These are phyloP conservation scores for Melanotaenia boesemani DNA, from an alignment of 2,797 vertebrate species.

Conservation along the genomic window DNA sequence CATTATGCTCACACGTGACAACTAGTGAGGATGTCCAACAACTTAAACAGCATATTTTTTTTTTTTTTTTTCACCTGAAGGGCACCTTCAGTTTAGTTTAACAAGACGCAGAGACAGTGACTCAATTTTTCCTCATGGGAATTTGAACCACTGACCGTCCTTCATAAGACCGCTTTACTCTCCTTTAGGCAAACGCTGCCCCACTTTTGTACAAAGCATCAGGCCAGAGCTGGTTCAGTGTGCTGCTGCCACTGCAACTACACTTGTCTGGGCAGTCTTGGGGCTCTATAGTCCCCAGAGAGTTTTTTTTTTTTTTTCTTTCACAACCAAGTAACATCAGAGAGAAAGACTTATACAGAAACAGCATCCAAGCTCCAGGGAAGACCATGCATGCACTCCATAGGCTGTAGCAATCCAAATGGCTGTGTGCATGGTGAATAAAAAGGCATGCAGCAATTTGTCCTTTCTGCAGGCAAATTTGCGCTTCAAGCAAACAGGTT, in stretches of 20 bases:
- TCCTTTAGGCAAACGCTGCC: conserved; percentile 63
- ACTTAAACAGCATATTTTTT: conserved; percentile 21
- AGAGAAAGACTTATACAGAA: conserved; percentile 27
- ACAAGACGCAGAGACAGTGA: conserved; percentile 23
- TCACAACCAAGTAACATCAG: conserved; percentile 19
- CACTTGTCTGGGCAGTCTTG: conserved; percentile 36
- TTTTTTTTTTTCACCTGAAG: conserved; percentile 26
- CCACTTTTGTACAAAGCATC: conserved; percentile 53
- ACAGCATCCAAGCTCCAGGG: conserved; percentile 21
- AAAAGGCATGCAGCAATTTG: neutral
- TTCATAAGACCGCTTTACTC: conserved; percentile 52
- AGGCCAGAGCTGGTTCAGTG: conserved; percentile 26
- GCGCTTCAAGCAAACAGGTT: conserved; percentile 27
- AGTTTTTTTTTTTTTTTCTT: conserved; percentile 5
- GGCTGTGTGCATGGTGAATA: conserved; percentile 14
- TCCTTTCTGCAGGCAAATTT: conserved; percentile 14
- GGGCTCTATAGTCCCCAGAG: conserved; percentile 47
- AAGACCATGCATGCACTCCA: conserved; percentile 13
- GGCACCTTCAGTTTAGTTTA: conserved; percentile 52
- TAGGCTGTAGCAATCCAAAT: conserved; percentile 6
- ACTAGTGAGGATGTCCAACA: conserved; percentile 25
- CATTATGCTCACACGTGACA: conserved; percentile 30
- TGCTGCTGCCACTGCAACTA: conserved; percentile 19
- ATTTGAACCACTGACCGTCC: conserved; percentile 61
- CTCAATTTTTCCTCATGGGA: conserved; percentile 18